Conservation (phyloP, 30 jellyfish, hydroid and myxozoan species). For the Pelagia noctiluca region DNA sequence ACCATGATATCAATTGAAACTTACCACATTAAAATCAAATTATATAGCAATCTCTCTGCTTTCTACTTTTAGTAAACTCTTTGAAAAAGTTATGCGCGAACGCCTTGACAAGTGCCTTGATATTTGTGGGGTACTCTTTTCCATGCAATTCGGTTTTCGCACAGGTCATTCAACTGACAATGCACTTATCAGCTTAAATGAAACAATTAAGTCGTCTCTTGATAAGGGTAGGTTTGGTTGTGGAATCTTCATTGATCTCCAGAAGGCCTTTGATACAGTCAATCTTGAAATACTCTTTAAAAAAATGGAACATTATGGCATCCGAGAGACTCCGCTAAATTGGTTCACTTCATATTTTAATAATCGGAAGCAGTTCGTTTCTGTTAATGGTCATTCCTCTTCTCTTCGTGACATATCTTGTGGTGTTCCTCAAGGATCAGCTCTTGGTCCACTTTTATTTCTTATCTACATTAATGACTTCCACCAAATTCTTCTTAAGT, state of each 20-base stretch:
- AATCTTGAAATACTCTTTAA: neutral
- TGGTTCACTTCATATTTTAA: too few relatives aligned
- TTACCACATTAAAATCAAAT: neutral
- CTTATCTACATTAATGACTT: too few relatives aligned
- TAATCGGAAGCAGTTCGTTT: too few relatives aligned
- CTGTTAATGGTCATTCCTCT: too few relatives aligned
- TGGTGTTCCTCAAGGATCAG: too few relatives aligned
- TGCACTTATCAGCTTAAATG: neutral
- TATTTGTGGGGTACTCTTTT: conserved; percentile 16
- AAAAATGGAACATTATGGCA: too few relatives aligned
- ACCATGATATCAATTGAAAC: too few relatives aligned
- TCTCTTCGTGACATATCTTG: too few relatives aligned
- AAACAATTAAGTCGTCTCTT: conserved; percentile 12
- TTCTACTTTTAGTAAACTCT: conserved; percentile 26
- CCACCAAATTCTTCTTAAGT: too few relatives aligned
- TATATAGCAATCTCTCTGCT: conserved; percentile 6
- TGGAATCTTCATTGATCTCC: conserved; percentile 47
- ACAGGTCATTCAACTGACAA: neutral
- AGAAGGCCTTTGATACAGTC: neutral
- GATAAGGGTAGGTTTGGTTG: conserved; percentile 25
- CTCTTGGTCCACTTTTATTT: too few relatives aligned
- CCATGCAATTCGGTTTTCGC: conserved; percentile 19
- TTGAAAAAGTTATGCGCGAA: conserved; percentile 35
- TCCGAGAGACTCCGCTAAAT: too few relatives aligned
- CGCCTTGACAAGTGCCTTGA: conserved; percentile 32